Percentiles rank a stretch among this genome's conserved stretches.
phyloP scores from a whole-genome alignment of 2,113 vertebrate genomes.

The Gasterosteus aculeatus region DNA sequence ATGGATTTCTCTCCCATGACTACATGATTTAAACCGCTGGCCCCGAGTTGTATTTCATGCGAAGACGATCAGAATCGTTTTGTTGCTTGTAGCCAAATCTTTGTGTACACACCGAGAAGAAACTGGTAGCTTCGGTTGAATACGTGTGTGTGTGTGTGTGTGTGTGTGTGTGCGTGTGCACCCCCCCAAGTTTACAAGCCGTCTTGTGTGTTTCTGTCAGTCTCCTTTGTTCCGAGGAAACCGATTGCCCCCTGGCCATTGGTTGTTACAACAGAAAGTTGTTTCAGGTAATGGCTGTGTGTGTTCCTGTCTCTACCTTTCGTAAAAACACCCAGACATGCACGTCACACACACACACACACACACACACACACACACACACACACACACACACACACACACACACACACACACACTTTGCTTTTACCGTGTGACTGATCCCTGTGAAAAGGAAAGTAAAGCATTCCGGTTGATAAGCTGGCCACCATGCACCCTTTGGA shows the following conservation, averaged over 20 bases:
- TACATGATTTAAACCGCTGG: constrained; percentile 45
- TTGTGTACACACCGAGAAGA: constrained; percentile 16
- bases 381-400: constrained; percentile 4
- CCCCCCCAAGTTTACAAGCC: background rate
- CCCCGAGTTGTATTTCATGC: constrained; percentile 51
- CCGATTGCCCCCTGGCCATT: constrained; percentile 50
- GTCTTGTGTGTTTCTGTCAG: constrained; percentile 27
- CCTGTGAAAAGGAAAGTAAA: background rate
- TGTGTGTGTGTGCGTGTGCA: constrained; percentile 3
- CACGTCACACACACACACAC: constrained; percentile 4
- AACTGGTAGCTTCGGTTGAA: constrained; percentile 22
- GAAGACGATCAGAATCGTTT: constrained; percentile 36
- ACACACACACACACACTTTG: constrained; percentile 19
- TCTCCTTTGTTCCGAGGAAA: constrained; percentile 54
- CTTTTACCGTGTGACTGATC: constrained; percentile 19
- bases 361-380: no score
- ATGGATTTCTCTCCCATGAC: constrained; percentile 53
- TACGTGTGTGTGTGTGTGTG: constrained; percentile 6
- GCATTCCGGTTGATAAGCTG: constrained; percentile 20
- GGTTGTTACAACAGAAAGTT: constrained; percentile 63
- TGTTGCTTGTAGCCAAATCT: constrained; percentile 38
- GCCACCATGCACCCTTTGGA: background rate
- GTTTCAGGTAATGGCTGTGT: constrained; percentile 63
- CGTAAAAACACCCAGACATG: background rate
- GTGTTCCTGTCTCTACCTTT: constrained; percentile 44